phyloP scores from a whole-genome alignment of 2,888 invertebrate genomes.

The Elegia similella region DNA sequence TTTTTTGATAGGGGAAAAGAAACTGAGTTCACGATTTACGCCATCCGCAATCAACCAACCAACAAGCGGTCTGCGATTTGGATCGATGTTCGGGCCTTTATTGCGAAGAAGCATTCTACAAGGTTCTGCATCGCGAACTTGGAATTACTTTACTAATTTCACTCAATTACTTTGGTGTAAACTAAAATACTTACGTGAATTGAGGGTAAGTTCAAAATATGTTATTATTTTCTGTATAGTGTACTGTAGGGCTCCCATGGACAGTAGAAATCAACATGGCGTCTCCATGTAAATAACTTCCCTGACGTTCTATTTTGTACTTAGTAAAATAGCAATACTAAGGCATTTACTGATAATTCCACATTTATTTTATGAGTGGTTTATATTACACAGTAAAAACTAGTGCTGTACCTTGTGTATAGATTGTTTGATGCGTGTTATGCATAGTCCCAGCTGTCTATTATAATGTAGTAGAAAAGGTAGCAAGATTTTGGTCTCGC shows the following conservation, averaged over 20 bases:
- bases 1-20: constrained; percentile 36
- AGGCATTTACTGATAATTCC: neutral
- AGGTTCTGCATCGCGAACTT: constrained; percentile 86
- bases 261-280: constrained; percentile 75
- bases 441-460: neutral
- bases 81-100: constrained; percentile 87
- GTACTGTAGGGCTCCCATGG: constrained; percentile 63
- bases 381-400: neutral
- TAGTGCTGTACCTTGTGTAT: neutral
- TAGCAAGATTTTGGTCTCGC: neutral
- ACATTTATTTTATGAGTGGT: neutral
- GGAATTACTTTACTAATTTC: constrained; percentile 84
- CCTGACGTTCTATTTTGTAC: constrained; percentile 32
- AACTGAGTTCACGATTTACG: constrained; percentile 40
- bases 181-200: constrained; percentile 77
- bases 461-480: neutral
- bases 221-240: constrained; percentile 40
- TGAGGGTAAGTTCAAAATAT: constrained; percentile 69
- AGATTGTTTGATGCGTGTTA: neutral
- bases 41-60: constrained; percentile 59
- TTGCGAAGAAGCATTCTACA: constrained; percentile 84
- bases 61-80: constrained; percentile 69
- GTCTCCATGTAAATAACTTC: constrained; percentile 76
- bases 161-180: constrained; percentile 84
- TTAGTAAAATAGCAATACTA: neutral